Evolutionary conservation across 2,797 vertebrate genomes (phyloP), one percentile per base, ranked within the genome.

Genomic region (Haliaeetus albicilla): DNA sequence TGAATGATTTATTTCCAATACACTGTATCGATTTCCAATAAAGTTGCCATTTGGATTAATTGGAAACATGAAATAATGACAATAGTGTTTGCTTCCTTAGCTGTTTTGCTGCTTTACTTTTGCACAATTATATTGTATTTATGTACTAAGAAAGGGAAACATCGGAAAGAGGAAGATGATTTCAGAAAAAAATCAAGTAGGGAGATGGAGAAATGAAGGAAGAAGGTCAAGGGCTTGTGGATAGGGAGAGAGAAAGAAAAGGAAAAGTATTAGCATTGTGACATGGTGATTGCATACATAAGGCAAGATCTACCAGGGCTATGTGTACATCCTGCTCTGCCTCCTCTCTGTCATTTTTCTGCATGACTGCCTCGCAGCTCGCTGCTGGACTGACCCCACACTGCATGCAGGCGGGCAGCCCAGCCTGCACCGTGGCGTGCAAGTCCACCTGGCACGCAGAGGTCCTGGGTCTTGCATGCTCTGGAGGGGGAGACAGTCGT

Each of bases 1-100:
- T 88, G 60, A 95, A 65, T 46, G 64, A 96, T 87, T 97, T 93
- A 64, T 92, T 96, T 87, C 48, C 53, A 95, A 79, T 92, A 75
- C 39, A 54, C 12, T 48, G n/a, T 90, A 96, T 93, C 87, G 93
- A 96, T 97, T 96, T 92, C 35, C 94, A 95, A 82, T 97, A 91
- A 46, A n/a, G 68, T 92, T 96, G 41, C 78, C 68, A 75, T 94
- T 95, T 96, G 74, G 85, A 96, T 68, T 91, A 97, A 97, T 90
- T 84, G 11, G 56, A 43, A 75, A 25, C 35, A 94, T 84, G 54
- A 92, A 90, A 48, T 92, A 93, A 95, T 71, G 44, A 83, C 74
- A 81, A 41, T 44, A 48, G 37, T 18, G 9, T 95, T 91, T 65
- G 22, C 61, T 95, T 93, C 59, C 41, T 43, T 73, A 90, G 23